Percentiles rank a stretch among this genome's conserved stretches.
phyloP scores from a whole-genome alignment of 2,888 invertebrate species.

The Glyphotaelius pellucidus region DNA sequence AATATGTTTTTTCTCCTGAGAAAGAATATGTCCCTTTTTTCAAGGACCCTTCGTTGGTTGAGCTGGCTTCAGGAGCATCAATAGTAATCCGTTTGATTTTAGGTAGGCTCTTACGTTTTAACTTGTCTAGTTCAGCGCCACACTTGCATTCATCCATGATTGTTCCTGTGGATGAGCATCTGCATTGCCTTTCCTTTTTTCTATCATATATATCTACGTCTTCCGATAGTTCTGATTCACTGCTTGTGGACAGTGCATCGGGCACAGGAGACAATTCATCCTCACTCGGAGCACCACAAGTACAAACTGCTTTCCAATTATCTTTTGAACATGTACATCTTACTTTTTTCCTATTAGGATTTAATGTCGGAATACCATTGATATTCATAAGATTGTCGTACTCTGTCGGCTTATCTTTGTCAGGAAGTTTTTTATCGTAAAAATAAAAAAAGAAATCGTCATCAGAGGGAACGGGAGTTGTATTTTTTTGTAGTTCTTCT shows the following conservation, averaged over 20 bases:
- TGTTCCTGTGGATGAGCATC: slow-evolving; percentile 15
- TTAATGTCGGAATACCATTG: slow-evolving; percentile 73
- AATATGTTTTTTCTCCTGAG: background rate
- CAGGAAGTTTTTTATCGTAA: slow-evolving; percentile 72
- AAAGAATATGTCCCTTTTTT: background rate
- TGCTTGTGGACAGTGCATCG: background rate
- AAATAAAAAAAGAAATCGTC: slow-evolving; percentile 74
- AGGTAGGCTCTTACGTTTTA: slow-evolving; percentile 24
- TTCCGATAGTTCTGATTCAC: slow-evolving; percentile 17
- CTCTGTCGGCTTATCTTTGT: slow-evolving; percentile 68
- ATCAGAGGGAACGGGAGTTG: slow-evolving; percentile 68
- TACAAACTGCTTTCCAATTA: slow-evolving; percentile 55
- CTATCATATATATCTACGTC: background rate
- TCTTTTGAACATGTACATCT: slow-evolving; percentile 70
- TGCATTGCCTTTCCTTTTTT: background rate
- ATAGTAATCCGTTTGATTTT: slow-evolving; percentile 12
- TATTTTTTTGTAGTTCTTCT: slow-evolving; percentile 67
- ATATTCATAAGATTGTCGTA: slow-evolving; percentile 72
- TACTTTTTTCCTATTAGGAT: slow-evolving; percentile 69
- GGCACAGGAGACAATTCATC: background rate
- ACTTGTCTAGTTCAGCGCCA: background rate
- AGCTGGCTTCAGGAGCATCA: background rate
- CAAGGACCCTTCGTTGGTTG: background rate
- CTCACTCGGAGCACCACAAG: background rate
- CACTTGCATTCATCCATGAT: slow-evolving; percentile 32